Evolutionary conservation across 2,888 invertebrate species (phyloP).

Genomic region (Charanyca ferruginea): DNA sequence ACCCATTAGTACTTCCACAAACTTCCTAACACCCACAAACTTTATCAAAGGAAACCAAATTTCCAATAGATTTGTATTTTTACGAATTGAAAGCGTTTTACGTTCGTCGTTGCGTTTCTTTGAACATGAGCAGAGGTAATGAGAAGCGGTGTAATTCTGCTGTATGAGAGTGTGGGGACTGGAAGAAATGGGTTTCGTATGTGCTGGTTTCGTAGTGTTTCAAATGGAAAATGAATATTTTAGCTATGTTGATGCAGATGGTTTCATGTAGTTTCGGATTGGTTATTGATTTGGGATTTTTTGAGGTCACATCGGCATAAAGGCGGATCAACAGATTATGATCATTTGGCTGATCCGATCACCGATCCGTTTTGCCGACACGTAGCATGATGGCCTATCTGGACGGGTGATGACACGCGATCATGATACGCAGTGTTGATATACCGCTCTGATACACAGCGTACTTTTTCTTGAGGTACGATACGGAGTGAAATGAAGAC

Average conservation of each 20-base stretch:
- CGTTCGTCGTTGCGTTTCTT: conserved; percentile 43
- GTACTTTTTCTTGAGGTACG: too few relatives aligned
- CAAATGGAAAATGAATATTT: not conserved
- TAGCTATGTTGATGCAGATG: too few relatives aligned
- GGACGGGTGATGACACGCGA: too few relatives aligned
- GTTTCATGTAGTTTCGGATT: not conserved
- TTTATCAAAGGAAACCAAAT: conserved; percentile 53
- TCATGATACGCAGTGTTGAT: too few relatives aligned
- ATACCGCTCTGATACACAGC: too few relatives aligned
- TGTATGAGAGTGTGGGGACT: not conserved
- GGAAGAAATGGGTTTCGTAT: conserved; percentile 19
- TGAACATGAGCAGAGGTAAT: conserved; percentile 51
- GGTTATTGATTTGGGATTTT: too few relatives aligned
- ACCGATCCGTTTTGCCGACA: too few relatives aligned
- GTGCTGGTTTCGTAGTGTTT: not conserved
- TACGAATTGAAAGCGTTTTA: conserved; percentile 50
- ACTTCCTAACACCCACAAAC: conserved; percentile 22
- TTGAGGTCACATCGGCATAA: too few relatives aligned
- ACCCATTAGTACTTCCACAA: conserved; percentile 28
- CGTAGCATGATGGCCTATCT: too few relatives aligned
- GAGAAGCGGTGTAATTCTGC: conserved; percentile 44
- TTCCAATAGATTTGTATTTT: conserved; percentile 63
- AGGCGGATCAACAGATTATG: too few relatives aligned
- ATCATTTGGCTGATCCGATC: too few relatives aligned
- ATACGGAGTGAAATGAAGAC: too few relatives aligned